Conservation (phyloP, 1,140 invertebrate genomes). For the Radopholus similis region DNA sequence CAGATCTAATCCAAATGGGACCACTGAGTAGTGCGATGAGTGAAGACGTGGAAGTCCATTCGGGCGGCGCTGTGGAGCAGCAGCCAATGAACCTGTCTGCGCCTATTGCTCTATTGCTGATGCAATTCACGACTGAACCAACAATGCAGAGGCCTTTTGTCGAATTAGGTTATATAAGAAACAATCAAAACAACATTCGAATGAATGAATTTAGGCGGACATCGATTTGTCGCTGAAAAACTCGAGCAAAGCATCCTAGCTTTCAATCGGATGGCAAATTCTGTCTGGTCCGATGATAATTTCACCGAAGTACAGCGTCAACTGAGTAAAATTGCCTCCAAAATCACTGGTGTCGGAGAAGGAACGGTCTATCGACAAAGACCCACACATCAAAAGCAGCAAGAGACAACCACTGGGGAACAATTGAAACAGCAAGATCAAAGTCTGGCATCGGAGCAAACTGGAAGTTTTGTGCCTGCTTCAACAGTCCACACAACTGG, state of each 20-base stretch:
- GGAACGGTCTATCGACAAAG: constrained; percentile 15
- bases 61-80: too few species aligned
- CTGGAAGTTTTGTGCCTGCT: not conserved
- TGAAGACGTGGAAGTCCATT: too few species aligned
- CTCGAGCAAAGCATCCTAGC: constrained; percentile 23
- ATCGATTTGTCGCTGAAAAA: constrained; percentile 31
- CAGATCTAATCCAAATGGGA: too few species aligned
- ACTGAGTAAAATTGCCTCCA: constrained; percentile 15
- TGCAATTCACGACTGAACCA: constrained; percentile 2
- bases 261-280: constrained; percentile 4
- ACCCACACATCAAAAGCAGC: not conserved
- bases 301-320: constrained; percentile 20
- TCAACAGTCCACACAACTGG: not conserved
- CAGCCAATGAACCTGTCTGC: constrained; percentile 19
- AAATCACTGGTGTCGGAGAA: too few species aligned
- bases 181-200: too few species aligned
- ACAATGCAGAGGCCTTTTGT: constrained; percentile 4
- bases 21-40: too few species aligned
- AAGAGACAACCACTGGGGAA: not conserved
- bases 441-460: too few species aligned
- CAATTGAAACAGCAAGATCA: not conserved
- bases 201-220: constrained; percentile 30
- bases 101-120: constrained; percentile 15
- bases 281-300: constrained; percentile 14
- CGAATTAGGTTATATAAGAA: constrained; percentile 10